Percentiles rank a stretch among this genome's conserved stretches.
Evolutionary conservation across 2,113 vertebrate species (phyloP).

Genomic region (Pogonocichla stellata): DNA sequence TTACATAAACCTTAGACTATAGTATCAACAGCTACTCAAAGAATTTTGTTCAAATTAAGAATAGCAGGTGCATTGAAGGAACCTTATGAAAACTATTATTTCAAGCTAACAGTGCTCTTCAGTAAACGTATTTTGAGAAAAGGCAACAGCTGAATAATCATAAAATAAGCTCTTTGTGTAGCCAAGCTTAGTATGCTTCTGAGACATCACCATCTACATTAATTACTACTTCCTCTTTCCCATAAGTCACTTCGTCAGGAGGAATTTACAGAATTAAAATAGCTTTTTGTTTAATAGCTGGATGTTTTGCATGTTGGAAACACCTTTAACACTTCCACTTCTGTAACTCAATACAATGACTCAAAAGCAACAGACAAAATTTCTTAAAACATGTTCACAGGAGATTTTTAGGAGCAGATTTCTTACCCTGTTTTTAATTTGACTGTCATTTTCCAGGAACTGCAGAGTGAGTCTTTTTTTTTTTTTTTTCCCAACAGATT

Average conservation of each 20-base stretch:
- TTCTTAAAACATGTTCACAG: background rate
- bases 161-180: background rate
- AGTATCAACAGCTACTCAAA: background rate
- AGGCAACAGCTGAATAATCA: background rate
- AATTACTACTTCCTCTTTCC: background rate
- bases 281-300: background rate
- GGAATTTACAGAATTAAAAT: background rate
- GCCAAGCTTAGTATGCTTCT: background rate
- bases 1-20: background rate
- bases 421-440: background rate
- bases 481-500: background rate
- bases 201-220: background rate
- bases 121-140: background rate
- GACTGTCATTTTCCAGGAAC: background rate
- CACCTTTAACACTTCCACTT: background rate
- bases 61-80: background rate
- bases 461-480: rapidly evolving
- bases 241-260: background rate
- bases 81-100: background rate
- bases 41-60: background rate
- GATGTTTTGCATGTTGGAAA: background rate
- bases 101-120: background rate
- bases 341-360: background rate
- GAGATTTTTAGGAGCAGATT: background rate
- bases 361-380: background rate